Evolutionary conservation across 2,797 vertebrate species (phyloP).

Genomic region (Hemibagrus guttatus): DNA sequence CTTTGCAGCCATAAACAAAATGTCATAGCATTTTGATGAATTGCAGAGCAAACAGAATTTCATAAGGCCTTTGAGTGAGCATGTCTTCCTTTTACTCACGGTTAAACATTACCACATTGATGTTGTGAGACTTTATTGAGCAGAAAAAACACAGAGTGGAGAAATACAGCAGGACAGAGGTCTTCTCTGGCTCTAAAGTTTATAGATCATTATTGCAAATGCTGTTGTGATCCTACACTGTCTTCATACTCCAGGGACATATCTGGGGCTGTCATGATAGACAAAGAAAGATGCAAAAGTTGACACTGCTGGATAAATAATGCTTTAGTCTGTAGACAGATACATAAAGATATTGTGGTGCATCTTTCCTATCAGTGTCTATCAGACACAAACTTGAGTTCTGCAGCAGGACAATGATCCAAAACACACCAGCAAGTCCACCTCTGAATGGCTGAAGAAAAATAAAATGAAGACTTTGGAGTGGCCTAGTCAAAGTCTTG

Average conservation of each 20-base stretch:
- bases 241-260: slow-evolving; percentile 36
- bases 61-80: slow-evolving; percentile 15
- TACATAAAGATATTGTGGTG: not conserved
- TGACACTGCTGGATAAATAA: slow-evolving; percentile 26
- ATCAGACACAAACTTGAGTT: not conserved
- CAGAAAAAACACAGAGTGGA: not conserved
- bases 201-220: slow-evolving; percentile 41
- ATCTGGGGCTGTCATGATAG: slow-evolving; percentile 36
- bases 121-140: slow-evolving; percentile 19
- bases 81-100: slow-evolving; percentile 10
- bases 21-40: slow-evolving; percentile 8
- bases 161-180: slow-evolving; percentile 4
- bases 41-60: not conserved
- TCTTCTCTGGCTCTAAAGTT: slow-evolving; percentile 23
- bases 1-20: slow-evolving; percentile 23
- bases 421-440: too few species aligned
- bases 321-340: not conserved
- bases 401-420: too few species aligned
- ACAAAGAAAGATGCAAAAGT: slow-evolving; percentile 17
- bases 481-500: too few species aligned
- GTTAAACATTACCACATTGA: slow-evolving; percentile 21
- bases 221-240: slow-evolving; percentile 26
- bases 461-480: too few species aligned
- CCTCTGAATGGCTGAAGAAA: too few species aligned
- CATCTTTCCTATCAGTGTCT: not conserved